Base-by-base conservation (phyloP, 2,888 invertebrate genomes). In the Molanna angustata region DNA sequence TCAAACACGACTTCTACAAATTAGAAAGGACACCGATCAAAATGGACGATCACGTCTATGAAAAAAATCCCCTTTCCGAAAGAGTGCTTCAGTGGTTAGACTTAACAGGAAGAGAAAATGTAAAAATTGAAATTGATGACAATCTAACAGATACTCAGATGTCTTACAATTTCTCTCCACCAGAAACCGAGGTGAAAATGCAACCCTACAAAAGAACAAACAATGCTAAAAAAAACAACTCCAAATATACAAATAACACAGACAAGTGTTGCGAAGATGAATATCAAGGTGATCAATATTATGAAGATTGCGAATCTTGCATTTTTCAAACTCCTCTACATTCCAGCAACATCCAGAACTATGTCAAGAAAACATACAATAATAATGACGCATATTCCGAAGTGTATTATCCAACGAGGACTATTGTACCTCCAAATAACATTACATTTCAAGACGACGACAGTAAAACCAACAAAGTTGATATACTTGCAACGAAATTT, bases 51-150 rank as follows among this genome's bases (percentile, higher is more conserved):
- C 52, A 22, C 60, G 57, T 21, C 58, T 57, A 50, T 60, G 65
- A 35, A 60, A 66, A 2, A 61, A 64, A 45, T 43, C 56, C 58
- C n/a, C 61, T 77, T 16, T 77, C 88, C 0, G 88, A 90, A 55
- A 76, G 88, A 49, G 90, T 90, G 0, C 69, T 90, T 2, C 85
- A 88, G 62, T 90, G 90, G 90, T 65, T 90, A 59, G 88, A 90
- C 65, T 70, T 89, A 50, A 88, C 88, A 0, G 85, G 84, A 0
- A 80, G 81, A 63, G 73, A 77, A 2, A 73, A 74, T 60, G 62
- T 76, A 20, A 58, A 76, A 14, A 67, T 69, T n/a, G 48, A 41
- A n/a, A 42, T 46, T 20, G 50, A 48, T 3, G n/a, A n/a, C n/a
- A n/a, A n/a, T n/a, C n/a, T n/a, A n/a, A n/a, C n/a, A n/a, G n/a